Percentiles rank a stretch among this genome's conserved stretches.
phyloP scores from a whole-genome alignment of 2,797 vertebrate genomes.

The Philypnodon macrostomus region DNA sequence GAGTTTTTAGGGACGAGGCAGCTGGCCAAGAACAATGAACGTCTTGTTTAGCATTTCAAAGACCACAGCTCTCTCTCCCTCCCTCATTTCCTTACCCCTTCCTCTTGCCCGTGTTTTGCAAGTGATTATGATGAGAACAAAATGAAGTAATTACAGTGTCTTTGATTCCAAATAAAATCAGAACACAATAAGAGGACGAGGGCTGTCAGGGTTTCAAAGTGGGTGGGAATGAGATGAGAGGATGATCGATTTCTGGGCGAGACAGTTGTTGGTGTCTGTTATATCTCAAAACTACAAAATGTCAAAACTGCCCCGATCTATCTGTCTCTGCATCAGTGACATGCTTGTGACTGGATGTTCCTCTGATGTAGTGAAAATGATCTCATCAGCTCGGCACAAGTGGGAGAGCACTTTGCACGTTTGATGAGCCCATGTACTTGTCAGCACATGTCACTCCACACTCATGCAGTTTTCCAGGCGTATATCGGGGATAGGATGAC shows the following conservation, averaged over 20 bases:
- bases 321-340: conserved; percentile 20
- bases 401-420: conserved; percentile 12
- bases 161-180: conserved; percentile 41
- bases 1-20: conserved; percentile 64
- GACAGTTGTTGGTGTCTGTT: not conserved
- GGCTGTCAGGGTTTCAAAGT: conserved; percentile 19
- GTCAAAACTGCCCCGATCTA: conserved; percentile 3
- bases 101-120: conserved; percentile 33
- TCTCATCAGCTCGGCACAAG: conserved; percentile 20
- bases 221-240: not conserved
- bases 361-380: conserved; percentile 30
- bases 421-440: conserved; percentile 12
- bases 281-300: not conserved
- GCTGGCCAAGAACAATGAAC: conserved; percentile 78
- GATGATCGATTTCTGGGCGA: conserved; percentile 5
- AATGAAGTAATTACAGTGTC: conserved; percentile 52
- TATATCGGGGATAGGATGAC: not conserved
- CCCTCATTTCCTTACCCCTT: conserved; percentile 15
- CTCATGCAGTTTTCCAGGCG: not conserved
- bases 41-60: conserved; percentile 81
- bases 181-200: conserved; percentile 15
- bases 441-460: not conserved
- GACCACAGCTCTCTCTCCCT: conserved; percentile 29
- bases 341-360: conserved; percentile 42
- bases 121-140: conserved; percentile 47